These are phyloP conservation scores for Excalfactoria chinensis DNA, from an alignment of 2,113 vertebrate genomes.

Conservation along the genomic window DNA sequence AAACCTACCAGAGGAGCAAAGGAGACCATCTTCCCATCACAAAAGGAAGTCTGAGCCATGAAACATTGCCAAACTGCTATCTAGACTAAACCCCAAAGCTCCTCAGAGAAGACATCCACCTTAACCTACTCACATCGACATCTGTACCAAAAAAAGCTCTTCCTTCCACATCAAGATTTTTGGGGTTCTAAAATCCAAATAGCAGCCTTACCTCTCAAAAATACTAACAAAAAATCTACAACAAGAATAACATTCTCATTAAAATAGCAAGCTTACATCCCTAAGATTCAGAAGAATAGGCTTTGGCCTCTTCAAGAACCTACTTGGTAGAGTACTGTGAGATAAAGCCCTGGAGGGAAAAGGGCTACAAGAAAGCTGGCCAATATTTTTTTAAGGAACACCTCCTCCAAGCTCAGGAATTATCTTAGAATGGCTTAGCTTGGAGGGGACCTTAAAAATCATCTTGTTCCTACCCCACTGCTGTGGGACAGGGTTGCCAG, in stretches of 20 bases:
- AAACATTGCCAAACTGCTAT: background rate
- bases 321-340: background rate
- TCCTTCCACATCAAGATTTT: background rate
- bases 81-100: background rate
- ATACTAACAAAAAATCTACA: background rate
- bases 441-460: too few species aligned
- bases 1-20: background rate
- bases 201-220: background rate
- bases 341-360: background rate
- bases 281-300: background rate
- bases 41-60: background rate
- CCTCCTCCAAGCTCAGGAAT: background rate
- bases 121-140: background rate
- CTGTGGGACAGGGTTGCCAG: too few species aligned
- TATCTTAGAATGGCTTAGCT: too few species aligned
- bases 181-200: background rate
- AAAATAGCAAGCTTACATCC: background rate
- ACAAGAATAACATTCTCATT: background rate
- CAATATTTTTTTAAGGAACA: background rate
- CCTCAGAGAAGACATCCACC: background rate
- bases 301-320: background rate
- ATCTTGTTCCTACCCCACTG: too few species aligned
- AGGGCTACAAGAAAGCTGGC: background rate
- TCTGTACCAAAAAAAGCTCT: background rate
- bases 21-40: background rate